phyloP scores from a whole-genome alignment of 2,797 vertebrate genomes.

The Scolopax rusticola region DNA sequence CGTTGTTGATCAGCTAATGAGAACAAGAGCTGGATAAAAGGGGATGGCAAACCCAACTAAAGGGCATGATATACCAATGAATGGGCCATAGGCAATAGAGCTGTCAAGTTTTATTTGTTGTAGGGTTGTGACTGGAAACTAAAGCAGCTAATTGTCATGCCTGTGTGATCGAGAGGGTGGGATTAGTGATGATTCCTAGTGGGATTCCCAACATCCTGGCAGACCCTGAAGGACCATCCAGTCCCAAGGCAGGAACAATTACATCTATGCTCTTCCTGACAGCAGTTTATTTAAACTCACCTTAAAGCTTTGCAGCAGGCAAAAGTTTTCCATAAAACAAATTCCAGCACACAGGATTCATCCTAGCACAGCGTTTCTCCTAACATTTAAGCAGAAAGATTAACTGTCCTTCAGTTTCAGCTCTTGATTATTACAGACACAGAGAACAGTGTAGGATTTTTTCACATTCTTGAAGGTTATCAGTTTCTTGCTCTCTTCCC shows the following conservation, averaged over 20 bases:
- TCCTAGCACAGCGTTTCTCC: neutral
- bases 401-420: neutral
- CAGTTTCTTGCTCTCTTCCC: neutral
- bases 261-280: neutral
- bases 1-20: neutral
- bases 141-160: neutral
- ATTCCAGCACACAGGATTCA: neutral
- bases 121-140: neutral
- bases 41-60: neutral
- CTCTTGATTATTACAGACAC: neutral
- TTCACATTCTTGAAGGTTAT: neutral
- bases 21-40: neutral
- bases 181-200: neutral
- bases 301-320: conserved; percentile 8
- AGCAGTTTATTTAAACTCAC: neutral
- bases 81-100: neutral
- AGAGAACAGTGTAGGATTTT: neutral
- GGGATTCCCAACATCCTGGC: neutral
- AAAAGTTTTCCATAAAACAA: neutral
- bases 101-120: neutral
- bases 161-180: neutral
- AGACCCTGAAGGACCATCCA: neutral
- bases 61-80: neutral
- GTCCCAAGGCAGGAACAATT: neutral
- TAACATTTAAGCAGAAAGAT: neutral